Conservation (phyloP, 1,140 invertebrate genomes). For the Bradynema listronoti region DNA sequence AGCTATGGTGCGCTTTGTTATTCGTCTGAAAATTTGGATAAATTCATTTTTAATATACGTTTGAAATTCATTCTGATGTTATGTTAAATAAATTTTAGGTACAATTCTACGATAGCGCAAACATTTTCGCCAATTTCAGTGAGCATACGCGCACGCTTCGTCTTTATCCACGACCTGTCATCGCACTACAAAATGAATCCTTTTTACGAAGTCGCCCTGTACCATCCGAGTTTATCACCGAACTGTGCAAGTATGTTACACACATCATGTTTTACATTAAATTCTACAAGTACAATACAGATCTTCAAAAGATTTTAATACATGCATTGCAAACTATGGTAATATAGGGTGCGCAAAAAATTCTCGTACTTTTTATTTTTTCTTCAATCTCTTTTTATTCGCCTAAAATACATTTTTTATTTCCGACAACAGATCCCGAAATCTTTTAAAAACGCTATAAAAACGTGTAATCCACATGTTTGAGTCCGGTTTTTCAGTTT, state of each 20-base stretch:
- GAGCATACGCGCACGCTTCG: constrained; percentile 92
- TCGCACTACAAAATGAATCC: constrained; percentile 95
- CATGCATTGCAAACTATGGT: too few species aligned
- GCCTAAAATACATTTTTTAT: background rate
- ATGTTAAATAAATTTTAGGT: constrained; percentile 63
- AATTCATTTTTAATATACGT: constrained; percentile 20
- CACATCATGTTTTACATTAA: too few species aligned
- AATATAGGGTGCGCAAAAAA: too few species aligned
- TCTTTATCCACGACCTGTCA: constrained; percentile 91
- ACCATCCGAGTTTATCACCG: constrained; percentile 72
- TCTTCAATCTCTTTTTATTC: constrained; percentile 8
- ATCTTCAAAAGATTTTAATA: too few species aligned
- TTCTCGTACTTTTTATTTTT: background rate
- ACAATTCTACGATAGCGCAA: constrained; percentile 94
- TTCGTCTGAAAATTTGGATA: constrained; percentile 11
- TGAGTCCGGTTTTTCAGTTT: too few species aligned
- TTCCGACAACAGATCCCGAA: background rate
- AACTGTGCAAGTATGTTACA: constrained; percentile 67
- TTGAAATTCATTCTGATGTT: constrained; percentile 18
- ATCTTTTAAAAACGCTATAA: too few species aligned
- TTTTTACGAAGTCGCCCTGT: constrained; percentile 85
- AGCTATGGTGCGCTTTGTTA: constrained; percentile 73
- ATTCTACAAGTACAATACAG: too few species aligned
- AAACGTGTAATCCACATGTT: too few species aligned
- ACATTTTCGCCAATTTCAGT: constrained; percentile 88